Conservation (phyloP, 2,113 vertebrate genomes). For the Octodon degus region DNA sequence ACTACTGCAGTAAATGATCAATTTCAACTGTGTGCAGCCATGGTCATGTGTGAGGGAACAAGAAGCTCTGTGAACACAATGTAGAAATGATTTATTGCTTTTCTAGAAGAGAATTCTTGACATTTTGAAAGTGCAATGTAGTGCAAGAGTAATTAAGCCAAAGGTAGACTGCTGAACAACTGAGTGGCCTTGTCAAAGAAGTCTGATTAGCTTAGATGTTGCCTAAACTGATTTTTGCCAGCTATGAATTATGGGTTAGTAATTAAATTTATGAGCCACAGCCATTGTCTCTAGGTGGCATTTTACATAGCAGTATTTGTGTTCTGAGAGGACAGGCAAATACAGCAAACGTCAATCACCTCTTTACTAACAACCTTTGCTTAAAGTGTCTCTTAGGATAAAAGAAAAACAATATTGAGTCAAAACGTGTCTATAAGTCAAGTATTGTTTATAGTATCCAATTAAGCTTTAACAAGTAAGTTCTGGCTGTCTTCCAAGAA, state of each 20-base stretch:
- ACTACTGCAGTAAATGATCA: constrained; percentile 79
- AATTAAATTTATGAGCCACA: constrained; percentile 86
- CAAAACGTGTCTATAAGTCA: not conserved
- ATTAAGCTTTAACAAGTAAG: not conserved
- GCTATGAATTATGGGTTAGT: constrained; percentile 87
- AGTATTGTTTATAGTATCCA: not conserved
- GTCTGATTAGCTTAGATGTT: constrained; percentile 88
- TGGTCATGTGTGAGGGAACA: constrained; percentile 86
- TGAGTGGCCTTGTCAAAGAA: constrained; percentile 87
- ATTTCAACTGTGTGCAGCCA: constrained; percentile 79
- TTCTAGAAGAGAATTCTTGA: constrained; percentile 86
- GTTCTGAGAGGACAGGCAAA: constrained; percentile 72
- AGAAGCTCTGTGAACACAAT: constrained; percentile 62
- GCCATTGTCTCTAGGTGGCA: constrained; percentile 79
- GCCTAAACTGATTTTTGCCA: constrained; percentile 84
- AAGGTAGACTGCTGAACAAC: constrained; percentile 85
- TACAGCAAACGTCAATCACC: constrained; percentile 65
- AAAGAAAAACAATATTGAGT: constrained; percentile 49
- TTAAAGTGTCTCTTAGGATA: constrained; percentile 45
- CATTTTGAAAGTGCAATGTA: constrained; percentile 87
- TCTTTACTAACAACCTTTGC: constrained; percentile 66
- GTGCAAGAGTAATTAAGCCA: constrained; percentile 87
- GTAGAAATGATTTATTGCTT: constrained; percentile 88
- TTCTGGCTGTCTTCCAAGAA: not conserved
- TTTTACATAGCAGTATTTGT: constrained; percentile 76